Evolutionary conservation across 2,113 vertebrate genomes (phyloP), one percentile per base, ranked within the genome.

Genomic region (Trichechus manatus): DNA sequence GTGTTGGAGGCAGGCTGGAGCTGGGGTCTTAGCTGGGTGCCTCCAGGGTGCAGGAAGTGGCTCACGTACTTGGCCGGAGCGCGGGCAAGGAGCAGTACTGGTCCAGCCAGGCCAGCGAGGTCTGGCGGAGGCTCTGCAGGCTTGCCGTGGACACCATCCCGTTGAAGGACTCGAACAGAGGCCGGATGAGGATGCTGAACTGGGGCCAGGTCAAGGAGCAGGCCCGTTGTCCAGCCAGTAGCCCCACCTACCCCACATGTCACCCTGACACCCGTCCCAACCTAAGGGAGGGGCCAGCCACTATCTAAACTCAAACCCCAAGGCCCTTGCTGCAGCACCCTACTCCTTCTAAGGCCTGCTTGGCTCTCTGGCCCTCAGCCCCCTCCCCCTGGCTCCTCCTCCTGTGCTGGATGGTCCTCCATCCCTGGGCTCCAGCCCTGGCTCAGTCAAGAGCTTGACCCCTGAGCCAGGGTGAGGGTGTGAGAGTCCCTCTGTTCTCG

Each of bases 121-220:
- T 99, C 64, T 99, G 99, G 14, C 98, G 99, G 95, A 99, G 99
- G 94, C 99, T 99, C 63, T 99, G 99, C 94, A 99, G 96, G 94
- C 99, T 99, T 91, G 99, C 98, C 0, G 99, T 99, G 96, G 99
- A 99, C 94, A 99, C 99, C 99, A 99, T 99, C 56, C 99, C 98
- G 0, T 99, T 99, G 98, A 99, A 99, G 59, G 99, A 99, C 97
- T 99, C 99, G 0, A 99, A 99, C 91, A 99, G 98, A 0, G 99
- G 99, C 85, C 99, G 99, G 72, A 99, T 99, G 97, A 99, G 99
- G 97, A 99, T 97, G 74, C 99, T 99, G 98, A 99, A 99, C 99
- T 99, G 98, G 89, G 93, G 42, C 77, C 59, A 22, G 59, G 98
- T 99, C 99, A 98, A 99, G 99, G 99, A 99, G 75, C 96, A 47